Evolutionary conservation across 2,797 vertebrate species (phyloP).

Genomic region (Ficedula albicollis): DNA sequence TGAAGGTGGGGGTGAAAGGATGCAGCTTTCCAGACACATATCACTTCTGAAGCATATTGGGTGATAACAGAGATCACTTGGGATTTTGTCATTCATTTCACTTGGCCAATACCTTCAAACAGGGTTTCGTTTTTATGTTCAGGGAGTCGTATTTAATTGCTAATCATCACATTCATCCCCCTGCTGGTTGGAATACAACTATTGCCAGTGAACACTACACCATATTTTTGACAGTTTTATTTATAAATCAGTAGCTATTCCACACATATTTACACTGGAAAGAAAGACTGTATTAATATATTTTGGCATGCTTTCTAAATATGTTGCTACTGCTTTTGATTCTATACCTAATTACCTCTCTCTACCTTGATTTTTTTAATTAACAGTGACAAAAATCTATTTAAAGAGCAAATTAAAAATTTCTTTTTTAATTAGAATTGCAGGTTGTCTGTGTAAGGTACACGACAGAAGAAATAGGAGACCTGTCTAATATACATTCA

Average conservation of each 20-base stretch:
- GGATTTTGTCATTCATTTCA: not conserved
- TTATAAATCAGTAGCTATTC: not conserved
- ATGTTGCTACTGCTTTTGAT: not conserved
- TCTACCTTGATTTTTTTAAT: not conserved
- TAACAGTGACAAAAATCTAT: not conserved
- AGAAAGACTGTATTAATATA: not conserved
- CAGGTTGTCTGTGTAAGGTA: not conserved
- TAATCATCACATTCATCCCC: not conserved
- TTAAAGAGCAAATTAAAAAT: not conserved
- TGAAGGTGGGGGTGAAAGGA: not conserved
- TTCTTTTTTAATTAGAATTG: not conserved
- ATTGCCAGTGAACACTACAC: not conserved
- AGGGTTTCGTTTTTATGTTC: not conserved
- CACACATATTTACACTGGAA: not conserved
- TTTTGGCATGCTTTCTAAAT: not conserved
- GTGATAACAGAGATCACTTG: not conserved
- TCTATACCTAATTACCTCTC: not conserved
- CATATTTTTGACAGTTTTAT: not conserved
- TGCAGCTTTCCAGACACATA: not conserved
- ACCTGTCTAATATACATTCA: not conserved
- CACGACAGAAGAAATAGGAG: not conserved
- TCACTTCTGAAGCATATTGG: not conserved
- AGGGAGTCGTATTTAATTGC: not conserved
- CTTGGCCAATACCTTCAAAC: not conserved
- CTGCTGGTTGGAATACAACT: not conserved